Evolutionary conservation across 2,888 invertebrate species (phyloP), one percentile per base, ranked within the genome.

Genomic region (Sesia bembeciformis): DNA sequence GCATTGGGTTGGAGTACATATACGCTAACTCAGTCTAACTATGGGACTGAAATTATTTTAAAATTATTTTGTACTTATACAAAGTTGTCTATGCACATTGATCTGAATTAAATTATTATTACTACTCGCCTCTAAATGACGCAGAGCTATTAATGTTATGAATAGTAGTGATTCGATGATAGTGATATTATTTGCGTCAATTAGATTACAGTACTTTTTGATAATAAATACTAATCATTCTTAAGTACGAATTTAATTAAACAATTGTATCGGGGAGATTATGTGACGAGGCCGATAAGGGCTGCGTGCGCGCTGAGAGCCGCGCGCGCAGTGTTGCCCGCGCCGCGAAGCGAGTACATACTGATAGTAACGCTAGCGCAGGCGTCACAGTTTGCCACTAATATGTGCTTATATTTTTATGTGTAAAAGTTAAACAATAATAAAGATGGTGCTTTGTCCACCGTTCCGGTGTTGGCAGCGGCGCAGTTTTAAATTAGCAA

Each of bases 221-320:
- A 88, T 88, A 84, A 81, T 79, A 80, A 77, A 76, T 72, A 74
- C 68, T 74, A 81, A 82, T 83, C 72, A 76, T 83, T 79, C 70
- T 72, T 78, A 77, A 77, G 75, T 76, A 73, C 76, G 75, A 75
- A 86, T 85, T 87, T 87, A 89, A 88, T 89, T 88, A 87, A 87
- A 86, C 85, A 87, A 86, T 87, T 78, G 80, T 75, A 76, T 81
- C 76, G 70, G 74, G 69, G 73, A 84, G 86, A 88, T 89, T 74
- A 87, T 86, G 85, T 81, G 68, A 66, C 58, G 60, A 62, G 63
- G 62, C 74, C 74, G 88, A 87, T 88, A 88, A 86, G 76, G 73
- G 70, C 70, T 73, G 74, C 70, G 66, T 63, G 71, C 67, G 76
- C 74, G 77, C 64, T 70, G 74, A 66, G 66, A 64, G 71, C 38